These are phyloP conservation scores for Crypturellus tataupa DNA, from an alignment of 2,797 vertebrate species.

Conservation along the genomic window DNA sequence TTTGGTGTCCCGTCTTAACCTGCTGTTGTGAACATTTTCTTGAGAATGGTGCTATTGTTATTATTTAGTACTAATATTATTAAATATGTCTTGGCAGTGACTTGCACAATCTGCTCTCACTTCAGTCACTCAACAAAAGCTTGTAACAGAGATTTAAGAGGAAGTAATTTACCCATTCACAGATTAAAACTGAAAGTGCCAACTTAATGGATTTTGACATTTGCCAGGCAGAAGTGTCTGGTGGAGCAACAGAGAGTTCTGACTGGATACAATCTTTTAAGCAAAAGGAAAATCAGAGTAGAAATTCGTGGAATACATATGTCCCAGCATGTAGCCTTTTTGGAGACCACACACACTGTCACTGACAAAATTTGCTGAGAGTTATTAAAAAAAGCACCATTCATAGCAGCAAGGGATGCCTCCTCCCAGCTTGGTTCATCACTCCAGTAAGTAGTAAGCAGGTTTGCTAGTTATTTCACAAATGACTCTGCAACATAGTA, in stretches of 20 bases:
- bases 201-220: slow-evolving; percentile 54
- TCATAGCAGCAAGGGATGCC: not conserved
- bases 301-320: not conserved
- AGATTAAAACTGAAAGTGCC: slow-evolving; percentile 71
- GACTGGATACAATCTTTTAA: not conserved
- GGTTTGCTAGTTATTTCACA: not conserved
- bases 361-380: not conserved
- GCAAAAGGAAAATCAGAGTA: not conserved
- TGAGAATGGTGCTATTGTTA: slow-evolving; percentile 43
- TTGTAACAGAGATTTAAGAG: slow-evolving; percentile 64
- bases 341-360: not conserved
- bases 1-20: slow-evolving; percentile 52
- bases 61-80: slow-evolving; percentile 72
- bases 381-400: not conserved
- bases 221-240: slow-evolving; percentile 30
- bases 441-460: not conserved
- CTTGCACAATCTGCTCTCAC: slow-evolving; percentile 52
- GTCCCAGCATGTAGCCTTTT: not conserved
- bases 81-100: slow-evolving; percentile 62
- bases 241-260: not conserved
- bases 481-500: not conserved
- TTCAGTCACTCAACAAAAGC: slow-evolving; percentile 59
- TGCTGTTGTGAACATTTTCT: slow-evolving; percentile 36
- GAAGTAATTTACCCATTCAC: slow-evolving; percentile 65
- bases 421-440: not conserved